Conservation (phyloP, 2,888 invertebrate genomes). For the Ctena decussata region DNA sequence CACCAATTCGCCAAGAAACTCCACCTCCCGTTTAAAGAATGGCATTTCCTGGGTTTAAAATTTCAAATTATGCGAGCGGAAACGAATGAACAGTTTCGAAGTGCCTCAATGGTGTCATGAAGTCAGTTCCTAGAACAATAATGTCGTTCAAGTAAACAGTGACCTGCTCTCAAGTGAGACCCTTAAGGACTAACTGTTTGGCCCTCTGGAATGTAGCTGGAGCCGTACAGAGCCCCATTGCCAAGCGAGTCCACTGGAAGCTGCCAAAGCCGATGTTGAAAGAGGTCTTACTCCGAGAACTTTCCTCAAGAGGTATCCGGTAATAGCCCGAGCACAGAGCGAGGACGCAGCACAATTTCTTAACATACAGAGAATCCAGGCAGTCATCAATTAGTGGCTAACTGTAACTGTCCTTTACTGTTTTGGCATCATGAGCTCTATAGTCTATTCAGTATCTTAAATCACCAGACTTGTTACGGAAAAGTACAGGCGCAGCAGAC, state of each 20-base stretch:
- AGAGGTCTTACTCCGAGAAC: constrained; percentile 43
- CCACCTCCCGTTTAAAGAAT: constrained; percentile 39
- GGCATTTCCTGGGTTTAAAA: constrained; percentile 29
- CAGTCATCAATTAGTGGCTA: constrained; percentile 22
- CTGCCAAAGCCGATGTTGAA: constrained; percentile 47
- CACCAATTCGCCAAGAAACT: constrained; percentile 43
- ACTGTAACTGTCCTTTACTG: not conserved
- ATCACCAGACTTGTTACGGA: not conserved
- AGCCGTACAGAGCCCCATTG: constrained; percentile 51
- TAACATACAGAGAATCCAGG: not conserved
- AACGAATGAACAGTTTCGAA: constrained; percentile 21
- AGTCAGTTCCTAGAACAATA: constrained; percentile 21
- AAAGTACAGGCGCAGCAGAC: constrained; percentile 9
- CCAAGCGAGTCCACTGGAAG: constrained; percentile 46
- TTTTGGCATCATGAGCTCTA: not conserved
- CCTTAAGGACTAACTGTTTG: constrained; percentile 37
- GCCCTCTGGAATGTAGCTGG: constrained; percentile 52
- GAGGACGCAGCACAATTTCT: not conserved
- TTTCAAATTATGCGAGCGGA: constrained; percentile 30
- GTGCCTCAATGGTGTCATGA: not conserved
- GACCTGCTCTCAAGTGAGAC: constrained; percentile 28
- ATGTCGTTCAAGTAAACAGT: constrained; percentile 48
- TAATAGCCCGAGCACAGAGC: constrained; percentile 6
- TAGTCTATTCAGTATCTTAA: constrained; percentile 6
- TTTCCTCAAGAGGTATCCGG: constrained; percentile 20